A percentile compares a stretch with the other conserved stretches of the same genome.
Evolutionary conservation across 1,140 invertebrate species (phyloP).

Genomic region (Heliconius hewitsoni): DNA sequence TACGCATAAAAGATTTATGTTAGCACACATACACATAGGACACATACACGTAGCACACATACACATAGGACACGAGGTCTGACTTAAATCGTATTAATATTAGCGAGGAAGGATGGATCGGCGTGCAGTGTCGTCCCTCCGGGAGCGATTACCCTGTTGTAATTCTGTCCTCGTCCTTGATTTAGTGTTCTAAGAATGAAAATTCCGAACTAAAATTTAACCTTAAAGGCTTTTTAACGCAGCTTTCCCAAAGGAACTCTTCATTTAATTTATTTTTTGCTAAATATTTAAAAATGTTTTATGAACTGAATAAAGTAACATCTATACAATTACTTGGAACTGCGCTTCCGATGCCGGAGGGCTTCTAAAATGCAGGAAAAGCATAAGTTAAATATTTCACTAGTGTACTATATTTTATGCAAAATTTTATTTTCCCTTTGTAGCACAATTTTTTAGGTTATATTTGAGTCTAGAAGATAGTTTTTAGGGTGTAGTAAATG

Average conservation of each 20-base stretch:
- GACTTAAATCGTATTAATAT: constrained; percentile 13
- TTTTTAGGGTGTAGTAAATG: neutral
- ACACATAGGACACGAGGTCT: neutral
- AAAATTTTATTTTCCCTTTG: neutral
- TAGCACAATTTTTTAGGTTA: neutral
- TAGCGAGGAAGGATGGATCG: constrained; percentile 6
- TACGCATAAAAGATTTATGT: constrained; percentile 22
- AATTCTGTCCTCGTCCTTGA: constrained; percentile 3
- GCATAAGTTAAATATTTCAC: neutral
- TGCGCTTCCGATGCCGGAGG: neutral
- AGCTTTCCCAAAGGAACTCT: neutral
- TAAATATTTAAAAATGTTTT: neutral
- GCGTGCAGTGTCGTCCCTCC: neutral
- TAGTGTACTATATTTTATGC: neutral
- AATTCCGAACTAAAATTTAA: constrained; percentile 1
- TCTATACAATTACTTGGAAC: constrained; percentile 9
- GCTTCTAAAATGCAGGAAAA: constrained; percentile 4
- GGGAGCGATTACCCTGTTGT: constrained; percentile 9
- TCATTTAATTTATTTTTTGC: neutral
- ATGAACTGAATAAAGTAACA: neutral
- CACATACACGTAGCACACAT: too few relatives aligned
- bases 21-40: neutral
- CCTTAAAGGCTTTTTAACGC: neutral
- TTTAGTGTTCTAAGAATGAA: neutral
- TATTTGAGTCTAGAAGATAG: neutral